Base-by-base conservation (phyloP, 2,888 invertebrate genomes). In the Spisula subtruncata region DNA sequence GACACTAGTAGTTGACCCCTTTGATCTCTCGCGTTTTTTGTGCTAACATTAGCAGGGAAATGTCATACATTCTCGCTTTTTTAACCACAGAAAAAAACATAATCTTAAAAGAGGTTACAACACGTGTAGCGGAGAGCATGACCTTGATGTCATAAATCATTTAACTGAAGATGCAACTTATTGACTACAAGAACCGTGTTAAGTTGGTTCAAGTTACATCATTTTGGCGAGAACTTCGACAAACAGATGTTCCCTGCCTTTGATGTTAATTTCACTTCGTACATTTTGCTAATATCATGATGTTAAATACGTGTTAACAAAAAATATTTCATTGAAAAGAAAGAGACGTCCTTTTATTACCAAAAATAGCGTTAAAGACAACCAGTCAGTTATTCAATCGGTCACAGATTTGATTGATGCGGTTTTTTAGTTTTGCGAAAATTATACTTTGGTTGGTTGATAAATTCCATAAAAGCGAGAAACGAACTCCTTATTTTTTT, bases 181-280 rank as follows among this genome's bases (percentile, higher is more conserved):
- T 75, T 75, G 75, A 75, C 75, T 75, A 75, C 75, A 75, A 75
- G 32, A 75, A 75, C 18, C 35, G 8, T 75, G 75, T 75, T 75
- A 75, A 25, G 75, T 75, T 75, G 75, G 29, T 35, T 75, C 75
- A 75, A 35, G 18, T 75, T 75, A 75, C 75, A 75, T 75, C 35
- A 75, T 75, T 75, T 75, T 75, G 35, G 25, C 35, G 29, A 75
- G 75, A 16, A 66, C 20, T 75, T 32, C 75, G 18, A 32, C 35
- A 75, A 75, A 75, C 75, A 75, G 75, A 75, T 32, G 75, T 35
- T 75, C 35, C 14, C 32, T 35, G 75, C 32, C 75, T 75, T 75
- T 75, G 75, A 75, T 32, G 75, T 32, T 32, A 75, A 75, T 35
- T 75, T 18, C 12, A 16, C 16, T 18, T 35, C 16, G 16, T 35